Percentiles rank a stretch among this genome's conserved stretches.
phyloP scores from a whole-genome alignment of 2,113 vertebrate species.

The Tinamus guttatus region DNA sequence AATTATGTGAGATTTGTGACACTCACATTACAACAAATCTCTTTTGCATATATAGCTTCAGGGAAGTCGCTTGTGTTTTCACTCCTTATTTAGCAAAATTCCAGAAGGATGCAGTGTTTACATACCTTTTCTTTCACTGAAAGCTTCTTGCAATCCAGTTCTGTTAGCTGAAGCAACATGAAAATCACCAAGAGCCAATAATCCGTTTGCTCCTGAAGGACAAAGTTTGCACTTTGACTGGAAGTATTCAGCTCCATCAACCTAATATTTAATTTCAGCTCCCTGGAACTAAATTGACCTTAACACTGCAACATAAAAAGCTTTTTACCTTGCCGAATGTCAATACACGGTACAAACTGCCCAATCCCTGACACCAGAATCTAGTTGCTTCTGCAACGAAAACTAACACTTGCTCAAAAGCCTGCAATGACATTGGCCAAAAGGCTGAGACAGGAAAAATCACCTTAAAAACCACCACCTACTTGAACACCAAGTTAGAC shows the following conservation, averaged over 20 bases:
- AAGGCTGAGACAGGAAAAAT: background rate
- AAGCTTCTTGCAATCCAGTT: slow-evolving; percentile 86
- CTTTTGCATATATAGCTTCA: background rate
- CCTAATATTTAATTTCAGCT: background rate
- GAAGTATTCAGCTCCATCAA: background rate
- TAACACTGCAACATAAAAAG: background rate
- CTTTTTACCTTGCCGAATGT: background rate
- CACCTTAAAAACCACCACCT: background rate
- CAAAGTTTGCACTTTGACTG: background rate
- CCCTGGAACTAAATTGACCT: background rate
- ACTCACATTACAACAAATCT: background rate
- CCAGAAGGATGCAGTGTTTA: background rate
- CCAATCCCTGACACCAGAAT: background rate
- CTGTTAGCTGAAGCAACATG: slow-evolving; percentile 82
- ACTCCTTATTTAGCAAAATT: background rate
- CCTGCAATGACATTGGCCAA: background rate
- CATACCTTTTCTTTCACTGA: slow-evolving; percentile 90
- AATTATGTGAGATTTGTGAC: background rate
- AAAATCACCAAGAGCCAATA: slow-evolving; percentile 87
- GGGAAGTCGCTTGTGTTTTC: background rate
- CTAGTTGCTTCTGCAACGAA: background rate
- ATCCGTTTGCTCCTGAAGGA: slow-evolving; percentile 80
- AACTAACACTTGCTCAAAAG: background rate
- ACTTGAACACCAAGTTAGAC: background rate
- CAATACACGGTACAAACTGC: background rate